Evolutionary conservation across 2,797 vertebrate genomes (phyloP), one percentile per base, ranked within the genome.

Genomic region (Gambusia yucatana): DNA sequence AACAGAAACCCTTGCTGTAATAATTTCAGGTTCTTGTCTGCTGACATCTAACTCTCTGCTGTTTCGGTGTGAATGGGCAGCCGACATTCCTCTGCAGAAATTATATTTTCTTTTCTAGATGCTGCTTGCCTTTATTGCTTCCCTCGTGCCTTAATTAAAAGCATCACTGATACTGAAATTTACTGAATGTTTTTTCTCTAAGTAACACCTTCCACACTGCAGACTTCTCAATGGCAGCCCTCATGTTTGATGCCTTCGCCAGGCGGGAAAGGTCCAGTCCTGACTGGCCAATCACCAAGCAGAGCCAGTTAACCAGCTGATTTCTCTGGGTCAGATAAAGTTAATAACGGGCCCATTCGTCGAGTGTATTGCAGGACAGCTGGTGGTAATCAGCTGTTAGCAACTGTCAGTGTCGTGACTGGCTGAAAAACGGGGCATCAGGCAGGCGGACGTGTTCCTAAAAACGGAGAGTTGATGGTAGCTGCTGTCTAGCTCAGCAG

Each of bases 361-460:
- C 73, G 65, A 63, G 72, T 75, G 47, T 28, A n/a, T 79, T 80
- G 71, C 87, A 84, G 79, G 81, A 91, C 92, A 94, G 89, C 87
- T 91, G 89, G 79, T 88, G 83, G 86, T 86, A 89, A 93, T 94
- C 91, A 93, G 81, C n/a, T 13, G n/a, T 30, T 28, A 80, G 75
- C 80, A 88, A 82, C 79, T 87, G 82, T 90, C 84, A 44, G 79
- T 86, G 82, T 76, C 17, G 28, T 87, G 71, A 77, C 55, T 69
- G 84, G 72, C 73, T 81, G 88, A 82, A 87, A 76, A 84, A 78
- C 72, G 89, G 81, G 83, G 81, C 79, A 82, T 69, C 82, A 82
- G 69, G 50, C 82, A 77, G 72, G 57, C 81, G 82, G 67, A 57
- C 82, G 75, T 65, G 69, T 82, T 76, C 83, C 76, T 92, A 83